phyloP scores from a whole-genome alignment of 2,797 vertebrate genomes.

The Anabacerthia variegaticeps region DNA sequence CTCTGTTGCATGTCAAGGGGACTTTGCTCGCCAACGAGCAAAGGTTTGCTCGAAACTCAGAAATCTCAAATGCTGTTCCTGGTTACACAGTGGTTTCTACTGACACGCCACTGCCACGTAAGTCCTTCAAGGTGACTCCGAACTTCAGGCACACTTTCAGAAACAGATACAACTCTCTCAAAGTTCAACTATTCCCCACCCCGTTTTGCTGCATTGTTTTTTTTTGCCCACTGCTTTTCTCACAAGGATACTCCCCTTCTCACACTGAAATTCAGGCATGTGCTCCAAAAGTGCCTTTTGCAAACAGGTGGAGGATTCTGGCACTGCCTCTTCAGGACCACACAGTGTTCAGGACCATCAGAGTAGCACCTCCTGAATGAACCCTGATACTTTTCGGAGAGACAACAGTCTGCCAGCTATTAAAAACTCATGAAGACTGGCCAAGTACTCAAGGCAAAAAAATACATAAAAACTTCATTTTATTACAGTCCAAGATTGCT shows the following conservation, averaged over 20 bases:
- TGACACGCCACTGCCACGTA: neutral
- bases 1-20: neutral
- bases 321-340: neutral
- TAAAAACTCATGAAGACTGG: neutral
- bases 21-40: neutral
- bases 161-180: neutral
- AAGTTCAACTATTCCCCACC: neutral
- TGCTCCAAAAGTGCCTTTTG: rapidly evolving
- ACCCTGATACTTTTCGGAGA: neutral
- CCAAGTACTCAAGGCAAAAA: neutral
- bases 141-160: neutral
- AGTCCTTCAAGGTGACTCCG: rapidly evolving
- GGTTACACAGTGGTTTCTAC: neutral
- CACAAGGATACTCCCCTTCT: neutral
- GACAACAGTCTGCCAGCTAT: neutral
- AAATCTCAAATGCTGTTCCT: neutral
- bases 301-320: neutral
- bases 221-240: neutral
- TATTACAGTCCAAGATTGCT: neutral
- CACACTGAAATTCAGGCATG: neutral
- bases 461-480: rapidly evolving
- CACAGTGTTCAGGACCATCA: rapidly evolving
- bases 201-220: rapidly evolving
- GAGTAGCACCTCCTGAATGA: neutral
- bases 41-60: neutral